These are phyloP conservation scores for Cyclophora punctaria DNA, from an alignment of 2,888 invertebrate genomes.

Conservation along the genomic window DNA sequence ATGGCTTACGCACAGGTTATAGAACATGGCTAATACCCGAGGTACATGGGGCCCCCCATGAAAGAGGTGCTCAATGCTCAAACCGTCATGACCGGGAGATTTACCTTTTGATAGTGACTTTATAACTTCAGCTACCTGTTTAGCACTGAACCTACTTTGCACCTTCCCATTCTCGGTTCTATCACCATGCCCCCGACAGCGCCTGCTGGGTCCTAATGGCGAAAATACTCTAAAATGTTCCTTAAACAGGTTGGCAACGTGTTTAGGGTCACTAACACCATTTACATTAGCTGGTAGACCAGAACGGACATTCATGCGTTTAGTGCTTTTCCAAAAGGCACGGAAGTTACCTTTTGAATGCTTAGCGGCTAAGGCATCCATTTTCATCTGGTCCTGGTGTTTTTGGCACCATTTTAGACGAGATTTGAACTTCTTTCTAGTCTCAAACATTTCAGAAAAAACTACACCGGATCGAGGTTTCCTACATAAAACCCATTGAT, in stretches of 20 bases:
- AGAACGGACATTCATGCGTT: neutral
- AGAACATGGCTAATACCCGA: constrained; percentile 13
- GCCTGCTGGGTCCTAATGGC: neutral
- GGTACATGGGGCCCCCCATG: constrained; percentile 11
- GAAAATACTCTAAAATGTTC: constrained; percentile 2
- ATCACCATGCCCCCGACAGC: neutral
- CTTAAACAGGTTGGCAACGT: neutral
- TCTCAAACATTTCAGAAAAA: neutral
- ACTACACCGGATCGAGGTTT: neutral
- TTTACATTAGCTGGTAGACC: neutral
- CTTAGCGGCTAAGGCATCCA: neutral
- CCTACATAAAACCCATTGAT: constrained; percentile 12
- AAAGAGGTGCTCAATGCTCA: constrained; percentile 17
- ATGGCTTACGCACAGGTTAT: constrained; percentile 1
- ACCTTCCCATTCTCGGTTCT: neutral
- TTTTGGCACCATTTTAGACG: constrained; percentile 5
- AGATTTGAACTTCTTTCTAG: constrained; percentile 1
- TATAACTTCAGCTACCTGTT: neutral
- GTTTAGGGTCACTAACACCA: neutral
- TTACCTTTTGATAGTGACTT: neutral
- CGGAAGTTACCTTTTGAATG: neutral
- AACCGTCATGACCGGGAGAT: constrained; percentile 13
- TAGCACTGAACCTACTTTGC: neutral
- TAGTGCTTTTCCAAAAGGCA: neutral
- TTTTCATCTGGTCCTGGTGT: neutral